phyloP scores from a whole-genome alignment of 1,140 invertebrate genomes.

The Brachionus asplanchnoidis region DNA sequence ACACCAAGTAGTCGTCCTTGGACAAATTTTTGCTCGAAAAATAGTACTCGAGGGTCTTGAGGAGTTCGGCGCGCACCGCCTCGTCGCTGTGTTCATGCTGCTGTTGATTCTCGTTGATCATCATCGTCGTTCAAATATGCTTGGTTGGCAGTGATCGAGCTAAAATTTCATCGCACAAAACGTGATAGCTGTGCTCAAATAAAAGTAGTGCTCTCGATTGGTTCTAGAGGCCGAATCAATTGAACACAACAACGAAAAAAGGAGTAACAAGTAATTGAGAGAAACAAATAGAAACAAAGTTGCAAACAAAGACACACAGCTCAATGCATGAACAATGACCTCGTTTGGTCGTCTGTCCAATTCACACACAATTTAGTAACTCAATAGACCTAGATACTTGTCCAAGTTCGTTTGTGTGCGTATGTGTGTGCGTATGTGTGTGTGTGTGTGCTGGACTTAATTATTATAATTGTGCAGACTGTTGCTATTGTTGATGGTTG shows the following conservation, averaged over 20 bases:
- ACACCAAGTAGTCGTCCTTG: constrained; percentile 81
- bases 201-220: neutral
- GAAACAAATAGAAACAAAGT: neutral
- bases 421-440: neutral
- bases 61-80: neutral
- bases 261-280: neutral
- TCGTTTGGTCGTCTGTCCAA: neutral
- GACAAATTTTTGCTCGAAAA: constrained; percentile 69
- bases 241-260: neutral
- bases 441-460: neutral
- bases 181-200: neutral
- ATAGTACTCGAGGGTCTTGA: constrained; percentile 36
- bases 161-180: neutral
- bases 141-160: neutral
- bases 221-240: neutral
- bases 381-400: neutral
- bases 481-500: neutral
- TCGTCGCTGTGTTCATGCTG: neutral
- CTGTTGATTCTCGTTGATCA: neutral
- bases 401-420: neutral
- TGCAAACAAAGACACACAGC: too few species aligned
- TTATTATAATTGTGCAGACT: neutral
- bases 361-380: neutral
- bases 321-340: constrained; percentile 5
- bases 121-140: neutral